A percentile compares a stretch with the other conserved stretches of the same genome.
These are phyloP conservation scores for Mirza zaza DNA, from an alignment of 2,113 vertebrate species.

Conservation along the genomic window DNA sequence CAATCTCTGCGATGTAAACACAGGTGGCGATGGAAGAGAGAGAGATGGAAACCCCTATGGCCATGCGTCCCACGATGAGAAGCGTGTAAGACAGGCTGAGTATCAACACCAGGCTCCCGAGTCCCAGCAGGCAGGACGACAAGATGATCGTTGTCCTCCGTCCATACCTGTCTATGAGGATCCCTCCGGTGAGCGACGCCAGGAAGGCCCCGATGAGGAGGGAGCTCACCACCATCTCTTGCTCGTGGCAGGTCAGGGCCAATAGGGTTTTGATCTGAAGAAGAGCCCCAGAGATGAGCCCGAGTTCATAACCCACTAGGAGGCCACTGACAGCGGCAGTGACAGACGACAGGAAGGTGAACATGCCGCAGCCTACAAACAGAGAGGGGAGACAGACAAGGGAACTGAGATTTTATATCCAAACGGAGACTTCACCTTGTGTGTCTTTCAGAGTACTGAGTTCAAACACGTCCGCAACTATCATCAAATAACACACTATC, in stretches of 20 bases:
- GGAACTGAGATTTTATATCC: not conserved
- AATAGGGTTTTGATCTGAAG: conserved; percentile 91
- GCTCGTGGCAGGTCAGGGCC: conserved; percentile 90
- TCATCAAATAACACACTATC: not conserved
- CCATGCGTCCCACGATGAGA: conserved; percentile 88
- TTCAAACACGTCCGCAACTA: not conserved
- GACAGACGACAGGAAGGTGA: conserved; percentile 88
- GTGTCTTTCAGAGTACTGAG: not conserved
- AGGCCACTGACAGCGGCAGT: conserved; percentile 93
- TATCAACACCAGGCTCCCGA: conserved; percentile 88
- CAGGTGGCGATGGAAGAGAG: conserved; percentile 93
- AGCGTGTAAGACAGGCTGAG: conserved; percentile 85
- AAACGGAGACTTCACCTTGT: not conserved
- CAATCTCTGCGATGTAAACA: conserved; percentile 96
- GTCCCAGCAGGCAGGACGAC: conserved; percentile 88
- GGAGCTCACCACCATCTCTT: conserved; percentile 94
- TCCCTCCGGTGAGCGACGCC: conserved; percentile 90
- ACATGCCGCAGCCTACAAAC: conserved; percentile 88
- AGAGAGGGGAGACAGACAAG: conserved; percentile 53
- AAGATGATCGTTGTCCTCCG: conserved; percentile 91
- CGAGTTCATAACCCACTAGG: conserved; percentile 95
- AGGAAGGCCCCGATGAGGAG: conserved; percentile 93
- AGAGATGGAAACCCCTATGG: conserved; percentile 93
- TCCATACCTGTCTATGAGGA: conserved; percentile 93
- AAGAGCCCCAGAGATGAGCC: conserved; percentile 94